Conservation (phyloP, 2,888 invertebrate species). For the Dryobotodes eremita region DNA sequence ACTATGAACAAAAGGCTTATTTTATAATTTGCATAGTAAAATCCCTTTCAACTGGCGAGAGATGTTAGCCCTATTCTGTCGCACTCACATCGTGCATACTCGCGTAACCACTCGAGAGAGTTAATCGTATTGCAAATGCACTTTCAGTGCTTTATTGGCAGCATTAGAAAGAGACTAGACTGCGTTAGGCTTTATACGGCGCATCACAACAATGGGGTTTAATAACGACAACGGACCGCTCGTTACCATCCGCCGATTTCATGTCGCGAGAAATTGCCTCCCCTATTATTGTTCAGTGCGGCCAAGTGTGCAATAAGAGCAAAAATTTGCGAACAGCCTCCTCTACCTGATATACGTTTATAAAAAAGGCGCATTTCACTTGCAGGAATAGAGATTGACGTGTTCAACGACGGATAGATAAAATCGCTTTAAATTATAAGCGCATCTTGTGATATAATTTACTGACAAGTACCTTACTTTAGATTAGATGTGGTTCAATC, state of each 20-base stretch:
- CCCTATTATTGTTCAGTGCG: slow-evolving; percentile 80
- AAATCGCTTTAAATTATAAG: slow-evolving; percentile 49
- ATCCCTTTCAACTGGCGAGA: not conserved
- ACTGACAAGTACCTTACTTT: slow-evolving; percentile 48
- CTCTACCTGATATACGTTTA: slow-evolving; percentile 72
- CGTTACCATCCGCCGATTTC: slow-evolving; percentile 82
- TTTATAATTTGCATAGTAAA: not conserved
- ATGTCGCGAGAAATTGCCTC: slow-evolving; percentile 82
- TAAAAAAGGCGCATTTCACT: slow-evolving; percentile 61
- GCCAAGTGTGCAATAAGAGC: slow-evolving; percentile 80
- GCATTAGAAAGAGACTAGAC: slow-evolving; percentile 83
- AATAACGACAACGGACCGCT: slow-evolving; percentile 83
- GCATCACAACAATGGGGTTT: slow-evolving; percentile 85
- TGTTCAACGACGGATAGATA: slow-evolving; percentile 44
- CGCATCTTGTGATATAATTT: slow-evolving; percentile 46
- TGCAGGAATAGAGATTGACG: slow-evolving; percentile 56
- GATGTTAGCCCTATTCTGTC: slow-evolving; percentile 60
- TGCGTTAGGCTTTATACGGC: slow-evolving; percentile 81
- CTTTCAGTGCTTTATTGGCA: slow-evolving; percentile 84
- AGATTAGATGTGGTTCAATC: slow-evolving; percentile 50
- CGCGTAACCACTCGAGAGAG: slow-evolving; percentile 64
- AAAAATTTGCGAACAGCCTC: slow-evolving; percentile 79
- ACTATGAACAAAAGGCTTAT: not conserved
- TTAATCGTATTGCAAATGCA: slow-evolving; percentile 81
- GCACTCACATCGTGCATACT: slow-evolving; percentile 65